Percentiles rank a stretch among this genome's conserved stretches.
Evolutionary conservation across 2,888 invertebrate species (phyloP).

Genomic region (Agrochola lychnidis): DNA sequence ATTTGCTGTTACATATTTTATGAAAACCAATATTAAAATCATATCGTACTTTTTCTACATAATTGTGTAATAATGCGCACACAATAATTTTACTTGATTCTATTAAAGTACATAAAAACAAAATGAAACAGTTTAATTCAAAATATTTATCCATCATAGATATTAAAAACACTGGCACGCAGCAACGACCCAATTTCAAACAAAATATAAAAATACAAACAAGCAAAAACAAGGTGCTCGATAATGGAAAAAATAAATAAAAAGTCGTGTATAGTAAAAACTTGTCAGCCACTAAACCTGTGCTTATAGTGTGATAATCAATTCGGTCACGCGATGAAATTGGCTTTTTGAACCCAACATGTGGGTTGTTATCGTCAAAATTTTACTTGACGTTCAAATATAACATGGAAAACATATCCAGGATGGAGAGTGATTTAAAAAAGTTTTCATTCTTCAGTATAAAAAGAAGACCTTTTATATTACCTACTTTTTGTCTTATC

Average conservation of each 20-base stretch:
- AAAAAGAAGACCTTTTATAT: not conserved
- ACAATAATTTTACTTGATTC: not conserved
- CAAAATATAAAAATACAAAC: conserved; percentile 41
- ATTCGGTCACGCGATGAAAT: conserved; percentile 76
- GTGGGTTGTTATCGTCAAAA: conserved; percentile 22
- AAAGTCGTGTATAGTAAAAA: conserved; percentile 69
- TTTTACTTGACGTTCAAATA: conserved; percentile 8
- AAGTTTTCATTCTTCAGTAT: too few species aligned
- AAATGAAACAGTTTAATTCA: not conserved
- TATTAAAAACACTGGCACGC: conserved; percentile 11
- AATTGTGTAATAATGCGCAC: not conserved
- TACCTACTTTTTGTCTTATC: not conserved
- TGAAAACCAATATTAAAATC: not conserved
- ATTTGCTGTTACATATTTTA: not conserved
- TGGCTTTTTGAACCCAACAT: conserved; percentile 51
- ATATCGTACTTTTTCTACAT: not conserved
- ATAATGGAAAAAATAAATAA: conserved; percentile 58
- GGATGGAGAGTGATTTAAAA: not conserved
- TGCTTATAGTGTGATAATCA: conserved; percentile 82
- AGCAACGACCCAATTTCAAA: conserved; percentile 25
- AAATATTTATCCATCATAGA: not conserved
- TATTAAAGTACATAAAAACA: not conserved
- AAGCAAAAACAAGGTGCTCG: conserved; percentile 33
- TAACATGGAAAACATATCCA: not conserved
- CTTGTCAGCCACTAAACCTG: conserved; percentile 66